Evolutionary conservation across 2,888 invertebrate species (phyloP), one percentile per base, ranked within the genome.

Genomic region (Athetis lepigone): DNA sequence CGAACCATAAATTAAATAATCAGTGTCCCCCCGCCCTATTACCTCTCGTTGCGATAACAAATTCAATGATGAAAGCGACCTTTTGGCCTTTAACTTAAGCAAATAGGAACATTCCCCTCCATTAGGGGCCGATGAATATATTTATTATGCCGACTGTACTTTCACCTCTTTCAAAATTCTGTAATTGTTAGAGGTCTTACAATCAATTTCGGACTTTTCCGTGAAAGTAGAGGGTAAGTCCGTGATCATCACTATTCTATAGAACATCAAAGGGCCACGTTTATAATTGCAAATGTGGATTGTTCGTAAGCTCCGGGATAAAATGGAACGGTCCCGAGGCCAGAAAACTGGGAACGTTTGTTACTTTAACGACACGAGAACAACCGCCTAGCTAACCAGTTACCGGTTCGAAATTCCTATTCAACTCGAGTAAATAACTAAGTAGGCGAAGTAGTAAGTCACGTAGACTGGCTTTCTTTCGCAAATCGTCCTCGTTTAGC

Each of bases 381-480:
- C 59, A 61, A 43, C 61, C 37, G 70, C 67, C 75, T 72, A 52
- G 63, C 76, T 71, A 70, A 70, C 69, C 64, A 74, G 77, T 75
- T 81, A 85, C 80, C 80, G 79, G 82, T 81, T 85, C 77, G 64
- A 68, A 79, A 75, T 77, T 79, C 75, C 77, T 84, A 80, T 84
- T 80, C 77, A 80, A 62, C 60, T 56, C 72, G 61, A 70, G 70
- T 70, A 76, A 80, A 79, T 66, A 70, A 72, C 69, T 70, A 70
- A 66, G 59, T 69, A 75, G 64, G 61, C 63, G 57, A 71, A 68
- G 47, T 65, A 56, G 60, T 60, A 37, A 63, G 72, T 71, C 79
- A 79, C 77, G 72, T 78, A 77, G 69, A 60, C 58, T 40, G 59
- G 71, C 67, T 75, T 82, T 78, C 72, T 79, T 77, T 77, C 75